A percentile compares a stretch with the other conserved stretches of the same genome.
Conservation (phyloP, 1,140 invertebrate species). For the Aphaenogaster floridana region DNA sequence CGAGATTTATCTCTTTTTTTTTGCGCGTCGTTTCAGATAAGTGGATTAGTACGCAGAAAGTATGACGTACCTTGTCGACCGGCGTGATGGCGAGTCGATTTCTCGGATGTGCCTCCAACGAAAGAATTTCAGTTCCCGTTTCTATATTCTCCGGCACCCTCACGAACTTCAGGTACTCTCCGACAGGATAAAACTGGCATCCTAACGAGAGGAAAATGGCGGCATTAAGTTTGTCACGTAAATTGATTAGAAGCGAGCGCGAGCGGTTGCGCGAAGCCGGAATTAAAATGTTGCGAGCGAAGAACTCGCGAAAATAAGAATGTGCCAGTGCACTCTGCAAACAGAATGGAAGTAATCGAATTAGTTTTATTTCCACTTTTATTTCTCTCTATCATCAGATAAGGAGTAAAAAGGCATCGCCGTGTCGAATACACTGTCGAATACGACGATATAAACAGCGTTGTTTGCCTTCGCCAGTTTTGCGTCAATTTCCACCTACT, state of each 20-base stretch:
- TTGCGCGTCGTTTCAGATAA: background rate
- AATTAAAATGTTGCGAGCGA: background rate
- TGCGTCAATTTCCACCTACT: slow-evolving; percentile 42
- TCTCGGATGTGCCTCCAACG: slow-evolving; percentile 91
- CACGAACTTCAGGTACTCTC: slow-evolving; percentile 92
- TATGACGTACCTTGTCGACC: slow-evolving; percentile 89
- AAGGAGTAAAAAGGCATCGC: background rate
- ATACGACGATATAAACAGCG: slow-evolving; percentile 44
- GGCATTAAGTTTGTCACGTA: background rate
- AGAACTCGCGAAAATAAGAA: background rate
- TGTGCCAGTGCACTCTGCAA: background rate
- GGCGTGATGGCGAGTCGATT: slow-evolving; percentile 91
- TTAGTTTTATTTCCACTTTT: slow-evolving; percentile 20
- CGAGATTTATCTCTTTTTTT: slow-evolving; percentile 64
- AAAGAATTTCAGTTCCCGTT: slow-evolving; percentile 90
- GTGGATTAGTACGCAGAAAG: background rate
- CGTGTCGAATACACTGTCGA: slow-evolving; percentile 30
- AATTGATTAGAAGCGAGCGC: slow-evolving; percentile 19
- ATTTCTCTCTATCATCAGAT: slow-evolving; percentile 1
- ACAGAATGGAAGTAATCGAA: background rate
- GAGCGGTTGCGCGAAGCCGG: background rate
- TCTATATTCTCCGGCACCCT: slow-evolving; percentile 91
- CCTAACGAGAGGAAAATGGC: slow-evolving; percentile 85
- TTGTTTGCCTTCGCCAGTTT: slow-evolving; percentile 36
- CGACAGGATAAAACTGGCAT: slow-evolving; percentile 93